Percentiles rank a stretch among this genome's conserved stretches.
phyloP scores from a whole-genome alignment of 1,140 invertebrate species.

The Caenorhabditis brenneri region DNA sequence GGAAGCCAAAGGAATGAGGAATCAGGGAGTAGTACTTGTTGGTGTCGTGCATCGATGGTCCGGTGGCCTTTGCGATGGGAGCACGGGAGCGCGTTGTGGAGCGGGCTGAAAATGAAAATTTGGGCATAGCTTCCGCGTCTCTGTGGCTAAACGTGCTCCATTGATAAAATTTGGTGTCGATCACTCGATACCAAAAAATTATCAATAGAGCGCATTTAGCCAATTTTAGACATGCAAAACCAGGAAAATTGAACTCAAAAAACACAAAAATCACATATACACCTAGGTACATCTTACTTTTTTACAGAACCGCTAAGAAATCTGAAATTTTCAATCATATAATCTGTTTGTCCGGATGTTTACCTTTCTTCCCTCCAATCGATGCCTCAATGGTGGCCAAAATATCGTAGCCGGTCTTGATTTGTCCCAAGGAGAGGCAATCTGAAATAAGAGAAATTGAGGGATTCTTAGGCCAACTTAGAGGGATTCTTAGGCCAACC shows the following conservation, averaged over 20 bases:
- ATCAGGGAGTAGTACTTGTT: slow-evolving; percentile 31
- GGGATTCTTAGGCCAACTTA: not conserved
- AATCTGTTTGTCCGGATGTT: not conserved
- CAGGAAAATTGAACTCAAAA: too few relatives aligned
- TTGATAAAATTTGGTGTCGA: too few relatives aligned
- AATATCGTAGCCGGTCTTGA: slow-evolving; percentile 4
- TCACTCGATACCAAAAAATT: too few relatives aligned
- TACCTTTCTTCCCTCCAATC: not conserved
- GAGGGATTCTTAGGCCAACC: not conserved
- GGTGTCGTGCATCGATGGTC: not conserved
- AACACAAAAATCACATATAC: too few relatives aligned
- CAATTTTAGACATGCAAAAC: too few relatives aligned
- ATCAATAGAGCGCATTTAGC: too few relatives aligned
- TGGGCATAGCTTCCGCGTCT: too few relatives aligned
- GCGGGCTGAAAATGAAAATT: not conserved
- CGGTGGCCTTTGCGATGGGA: not conserved
- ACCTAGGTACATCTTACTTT: too few relatives aligned
- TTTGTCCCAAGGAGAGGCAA: not conserved
- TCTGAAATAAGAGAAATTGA: not conserved
- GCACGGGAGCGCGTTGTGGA: not conserved
- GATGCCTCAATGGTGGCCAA: not conserved
- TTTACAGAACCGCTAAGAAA: too few relatives aligned
- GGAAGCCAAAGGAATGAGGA: slow-evolving; percentile 4
- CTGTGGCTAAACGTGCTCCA: too few relatives aligned
- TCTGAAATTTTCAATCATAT: too few relatives aligned